Evolutionary conservation across 2,888 invertebrate genomes (phyloP), one percentile per base, ranked within the genome.

Genomic region (Drosophila monieri): DNA sequence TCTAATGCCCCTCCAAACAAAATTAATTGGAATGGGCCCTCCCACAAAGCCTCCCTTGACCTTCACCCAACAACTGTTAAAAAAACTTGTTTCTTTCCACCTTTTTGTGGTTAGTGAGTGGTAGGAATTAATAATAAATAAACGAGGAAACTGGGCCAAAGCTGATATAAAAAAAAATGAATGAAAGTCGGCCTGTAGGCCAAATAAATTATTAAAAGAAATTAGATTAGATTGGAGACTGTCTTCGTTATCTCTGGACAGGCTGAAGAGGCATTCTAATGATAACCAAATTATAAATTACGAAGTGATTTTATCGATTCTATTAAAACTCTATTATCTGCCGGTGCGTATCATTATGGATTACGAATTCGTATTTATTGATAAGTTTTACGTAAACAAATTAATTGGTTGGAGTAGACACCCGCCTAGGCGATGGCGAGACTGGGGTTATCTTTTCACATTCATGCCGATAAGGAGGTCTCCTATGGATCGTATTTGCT

Each of bases 351-450:
- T 52, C 23, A 41, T 1, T 21, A 18, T 2, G 39, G 41, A 43
- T 66, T 65, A 51, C 65, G 65, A 27, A 44, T 43, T 12, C 44
- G 25, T 39, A 43, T 37, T 35, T n/a, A 35, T 67, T 56, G 51
- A 64, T 76, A 73, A 76, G 52, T 65, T 73, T 18, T 57, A 77
- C 56, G 67, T 74, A 68, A 83, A 74, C 66, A 77, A 70, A 79
- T 70, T 59, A 79, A 85, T 66, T 83, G 77, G 48, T 53, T 53
- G 47, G 54, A 61, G 73, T 62, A 51, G 61, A 18, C 65, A 43
- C 12, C 25, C 41, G 30, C 32, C 21, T 10, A 8, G 55, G 25
- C 32, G 41, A 49, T 65, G 69, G 32, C 59, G 46, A 18, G 70
- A 70, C 67, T 35, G 9, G 47, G 39, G 25, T 59, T 67, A 67